A percentile compares a stretch with the other conserved stretches of the same genome.
phyloP scores from a whole-genome alignment of 2,888 invertebrate species.

The Eupelmus urozonus region DNA sequence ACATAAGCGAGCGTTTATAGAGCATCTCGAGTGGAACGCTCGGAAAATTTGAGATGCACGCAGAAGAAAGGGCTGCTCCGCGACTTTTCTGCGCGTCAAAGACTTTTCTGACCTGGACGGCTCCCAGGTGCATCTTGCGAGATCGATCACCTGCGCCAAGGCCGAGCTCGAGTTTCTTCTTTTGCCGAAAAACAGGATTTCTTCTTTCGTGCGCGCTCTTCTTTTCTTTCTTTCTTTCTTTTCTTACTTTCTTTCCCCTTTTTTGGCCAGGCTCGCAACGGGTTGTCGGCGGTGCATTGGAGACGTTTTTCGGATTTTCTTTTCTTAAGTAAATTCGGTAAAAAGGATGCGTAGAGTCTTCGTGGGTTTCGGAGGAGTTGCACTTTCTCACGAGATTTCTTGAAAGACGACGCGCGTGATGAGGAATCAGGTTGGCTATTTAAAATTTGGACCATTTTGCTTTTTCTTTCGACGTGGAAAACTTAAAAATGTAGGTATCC shows the following conservation, averaged over 20 bases:
- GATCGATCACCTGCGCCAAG: slow-evolving; percentile 65
- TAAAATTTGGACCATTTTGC: background rate
- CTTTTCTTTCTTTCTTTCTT: slow-evolving; percentile 37
- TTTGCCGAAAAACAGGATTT: slow-evolving; percentile 57
- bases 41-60: slow-evolving; percentile 4
- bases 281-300: slow-evolving; percentile 35
- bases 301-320: slow-evolving; percentile 43
- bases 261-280: slow-evolving; percentile 42
- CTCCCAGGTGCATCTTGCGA: slow-evolving; percentile 60
- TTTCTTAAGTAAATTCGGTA: slow-evolving; percentile 32
- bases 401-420: background rate
- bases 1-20: background rate
- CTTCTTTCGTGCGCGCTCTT: slow-evolving; percentile 35
- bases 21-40: slow-evolving; percentile 27
- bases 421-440: slow-evolving; percentile 30
- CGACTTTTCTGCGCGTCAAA: slow-evolving; percentile 36
- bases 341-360: slow-evolving; percentile 27
- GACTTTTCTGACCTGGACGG: slow-evolving; percentile 44
- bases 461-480: background rate
- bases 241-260: slow-evolving; percentile 4
- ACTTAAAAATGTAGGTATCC: no score
- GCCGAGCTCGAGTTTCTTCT: slow-evolving; percentile 45
- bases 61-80: slow-evolving; percentile 4
- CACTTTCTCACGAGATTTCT: slow-evolving; percentile 47
- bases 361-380: slow-evolving; percentile 17